Base-by-base conservation (phyloP, 2,888 invertebrate species). In the Scrobipalpa costella region DNA sequence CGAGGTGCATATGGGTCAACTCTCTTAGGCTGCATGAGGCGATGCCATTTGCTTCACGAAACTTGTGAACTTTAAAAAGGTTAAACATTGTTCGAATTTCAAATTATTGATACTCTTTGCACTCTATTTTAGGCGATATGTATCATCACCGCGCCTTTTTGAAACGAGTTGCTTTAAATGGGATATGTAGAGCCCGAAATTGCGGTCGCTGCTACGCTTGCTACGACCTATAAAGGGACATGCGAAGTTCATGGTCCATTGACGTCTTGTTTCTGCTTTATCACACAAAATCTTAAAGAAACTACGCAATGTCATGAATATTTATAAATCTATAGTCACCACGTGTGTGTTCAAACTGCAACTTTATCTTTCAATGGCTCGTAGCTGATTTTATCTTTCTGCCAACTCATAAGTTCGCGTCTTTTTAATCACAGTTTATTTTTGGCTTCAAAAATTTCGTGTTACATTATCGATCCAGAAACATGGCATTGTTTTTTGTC, bases 231-330 rank as follows among this genome's bases (percentile, higher is more conserved):
- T n/a, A 0, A n/a, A n/a, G 9, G 52, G 21, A 52, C 11, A 9
- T 52, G 52, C 5, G 2, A 11, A 52, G 52, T 52, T 52, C n/a
- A 19, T 5, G 13, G n/a, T 52, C 7, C 52, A 52, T 52, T 52
- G 52, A 33, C 13, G 52, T 33, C 27, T 52, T 52, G n/a, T 5
- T 11, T 19, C 52, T 52, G 5, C 7, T n/a, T 7, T 1, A 6
- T 15, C 27, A 19, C 2, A 9, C 33, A 9, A 55, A 0, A 19
- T 27, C 17, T 36, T 6, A 33, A 17, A 47, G 63, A 44, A 58
- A 70, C 33, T 71, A 68, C 73, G 72, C 69, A 69, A 73, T 70
- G 72, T 75, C 71, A 17, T 1, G 36, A 21, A 69, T 1, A 33
- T 33, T 52, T 19, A 0, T 19, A 17, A 47, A 2, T 2, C 7